Percentiles rank a stretch among this genome's conserved stretches.
Evolutionary conservation across 2,797 vertebrate species (phyloP).

Genomic region (Huso huso): DNA sequence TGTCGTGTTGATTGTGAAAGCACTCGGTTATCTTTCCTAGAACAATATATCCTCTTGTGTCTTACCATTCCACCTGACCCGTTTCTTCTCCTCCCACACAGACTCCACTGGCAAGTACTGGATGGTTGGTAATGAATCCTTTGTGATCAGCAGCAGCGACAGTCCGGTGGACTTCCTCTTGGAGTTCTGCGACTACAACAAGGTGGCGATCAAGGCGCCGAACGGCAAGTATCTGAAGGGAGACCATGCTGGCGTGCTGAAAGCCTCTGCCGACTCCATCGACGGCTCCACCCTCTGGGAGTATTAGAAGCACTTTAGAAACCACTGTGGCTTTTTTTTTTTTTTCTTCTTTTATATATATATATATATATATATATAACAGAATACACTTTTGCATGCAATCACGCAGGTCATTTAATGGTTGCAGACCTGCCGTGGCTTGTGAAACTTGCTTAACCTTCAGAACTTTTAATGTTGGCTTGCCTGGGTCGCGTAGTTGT

Average conservation of each 20-base stretch:
- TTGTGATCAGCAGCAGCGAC: constrained; percentile 90
- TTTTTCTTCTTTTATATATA: constrained; percentile 19
- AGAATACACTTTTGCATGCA: constrained; percentile 17
- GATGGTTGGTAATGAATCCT: constrained; percentile 82
- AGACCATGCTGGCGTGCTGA: constrained; percentile 92
- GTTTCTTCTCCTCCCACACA: constrained; percentile 29
- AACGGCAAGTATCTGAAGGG: constrained; percentile 90
- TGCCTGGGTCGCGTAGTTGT: too few relatives aligned
- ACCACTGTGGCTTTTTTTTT: constrained; percentile 30
- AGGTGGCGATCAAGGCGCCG: constrained; percentile 79
- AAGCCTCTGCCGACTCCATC: constrained; percentile 81
- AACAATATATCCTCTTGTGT: too few relatives aligned
- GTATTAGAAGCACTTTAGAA: constrained; percentile 71
- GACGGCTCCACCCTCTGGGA: constrained; percentile 94
- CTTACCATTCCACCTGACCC: too few relatives aligned
- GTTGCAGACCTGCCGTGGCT: constrained; percentile 19
- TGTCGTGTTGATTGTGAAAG: too few relatives aligned
- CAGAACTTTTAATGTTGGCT: background rate
- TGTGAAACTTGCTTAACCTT: constrained; percentile 13
- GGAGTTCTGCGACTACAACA: constrained; percentile 97
- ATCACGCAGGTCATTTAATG: constrained; percentile 25
- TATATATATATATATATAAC: too few relatives aligned
- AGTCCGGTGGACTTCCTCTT: constrained; percentile 73
- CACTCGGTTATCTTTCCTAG: too few relatives aligned
- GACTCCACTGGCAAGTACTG: constrained; percentile 97